Conservation (phyloP, 2,797 vertebrate genomes). For the Microctenopoma steveboyesi region DNA sequence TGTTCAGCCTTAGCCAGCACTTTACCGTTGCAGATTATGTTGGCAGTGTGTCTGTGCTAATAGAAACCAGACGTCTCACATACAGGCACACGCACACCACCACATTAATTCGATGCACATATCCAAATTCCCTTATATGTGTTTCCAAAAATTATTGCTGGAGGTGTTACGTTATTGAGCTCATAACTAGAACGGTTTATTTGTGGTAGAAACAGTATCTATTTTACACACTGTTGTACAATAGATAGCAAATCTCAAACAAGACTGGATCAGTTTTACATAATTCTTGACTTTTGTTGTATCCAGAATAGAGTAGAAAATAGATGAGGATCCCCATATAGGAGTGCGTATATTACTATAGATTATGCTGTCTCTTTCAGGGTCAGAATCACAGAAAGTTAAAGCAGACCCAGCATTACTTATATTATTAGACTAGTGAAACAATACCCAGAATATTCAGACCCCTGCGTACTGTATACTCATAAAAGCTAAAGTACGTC, state of each 20-base stretch:
- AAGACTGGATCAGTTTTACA: neutral
- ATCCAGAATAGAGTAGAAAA: neutral
- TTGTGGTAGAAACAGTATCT: neutral
- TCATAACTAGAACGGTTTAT: neutral
- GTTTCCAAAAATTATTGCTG: conserved; percentile 21
- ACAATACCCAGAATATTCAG: conserved; percentile 31
- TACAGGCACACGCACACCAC: conserved; percentile 34
- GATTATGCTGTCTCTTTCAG: conserved; percentile 13
- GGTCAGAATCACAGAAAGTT: conserved; percentile 9
- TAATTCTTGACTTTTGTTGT: conserved; percentile 3
- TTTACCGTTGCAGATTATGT: conserved; percentile 72
- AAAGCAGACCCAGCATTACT: conserved; percentile 17
- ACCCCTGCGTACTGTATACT: neutral
- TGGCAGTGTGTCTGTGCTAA: conserved; percentile 58
- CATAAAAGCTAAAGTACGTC: conserved; percentile 39
- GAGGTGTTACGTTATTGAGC: conserved; percentile 2
- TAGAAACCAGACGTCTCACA: conserved; percentile 70
- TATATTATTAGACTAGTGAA: conserved; percentile 12
- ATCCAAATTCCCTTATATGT: neutral
- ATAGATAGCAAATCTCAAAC: neutral
- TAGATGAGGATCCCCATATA: conserved; percentile 5
- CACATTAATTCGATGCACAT: conserved; percentile 41
- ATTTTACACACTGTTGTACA: neutral
- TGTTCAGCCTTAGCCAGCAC: conserved; percentile 45
- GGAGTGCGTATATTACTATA: neutral